Base-by-base conservation (phyloP, 2,797 vertebrate genomes). In the Sylvilagus floridanus region DNA sequence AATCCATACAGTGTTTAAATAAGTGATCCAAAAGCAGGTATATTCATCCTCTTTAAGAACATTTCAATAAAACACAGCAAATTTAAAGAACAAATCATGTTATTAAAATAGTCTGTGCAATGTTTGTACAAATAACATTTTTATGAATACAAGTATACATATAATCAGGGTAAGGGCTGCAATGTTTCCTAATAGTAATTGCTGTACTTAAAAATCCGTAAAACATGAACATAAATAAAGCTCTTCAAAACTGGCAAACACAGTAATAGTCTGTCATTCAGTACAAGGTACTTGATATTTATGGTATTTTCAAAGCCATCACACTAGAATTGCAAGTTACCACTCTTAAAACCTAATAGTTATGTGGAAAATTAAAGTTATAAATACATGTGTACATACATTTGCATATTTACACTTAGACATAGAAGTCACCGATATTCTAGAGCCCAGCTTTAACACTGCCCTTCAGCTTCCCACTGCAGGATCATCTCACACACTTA, bases 221-320 rank as follows among this genome's bases (percentile, higher is more conserved):
- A 98, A 98, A 99, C 98, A 98, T 88, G 63, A 98, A 99, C 98
- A 99, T 99, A 99, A 99, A 99, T 99, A 99, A 99, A 99, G 98
- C 98, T 98, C 98, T 98, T 96, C 99, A 98, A 99, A 99, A 99
- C 98, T 99, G 98, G 98, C 98, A 97, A 99, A 99, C 99, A 99
- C 98, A 98, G 98, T 98, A 98, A 98, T 98, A 98, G 97, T 99
- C 98, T 98, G 97, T 98, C 98, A 98, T 98, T 98, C 96, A 96
- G 96, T 95, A 97, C 98, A 98, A 97, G 82, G 96, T 98, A 95
- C 91, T 97, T 97, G 94, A 16, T 94, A 96, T 96, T 97, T 97
- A 96, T 89, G 97, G 97, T 98, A 98, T 88, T 97, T 97, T 96
- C 97, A 97, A 98, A 98, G 96, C 96, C 97, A 98, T 97, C 96